A percentile compares a stretch with the other conserved stretches of the same genome.
phyloP scores from a whole-genome alignment of 2,113 vertebrate species.

The Otis tarda region DNA sequence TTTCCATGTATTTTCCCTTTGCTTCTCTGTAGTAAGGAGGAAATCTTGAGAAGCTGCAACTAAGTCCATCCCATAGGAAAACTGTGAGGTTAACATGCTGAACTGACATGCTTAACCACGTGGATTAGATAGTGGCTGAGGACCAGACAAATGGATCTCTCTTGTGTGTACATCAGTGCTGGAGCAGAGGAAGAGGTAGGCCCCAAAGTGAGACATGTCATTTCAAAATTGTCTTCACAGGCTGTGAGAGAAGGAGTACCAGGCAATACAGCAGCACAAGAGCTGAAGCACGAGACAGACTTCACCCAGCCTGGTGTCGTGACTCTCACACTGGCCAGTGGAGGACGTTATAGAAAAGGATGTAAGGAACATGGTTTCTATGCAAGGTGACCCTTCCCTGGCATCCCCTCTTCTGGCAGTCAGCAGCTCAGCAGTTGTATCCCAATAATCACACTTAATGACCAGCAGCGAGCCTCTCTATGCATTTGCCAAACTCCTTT shows the following conservation, averaged over 20 bases:
- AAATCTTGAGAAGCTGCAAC: background rate
- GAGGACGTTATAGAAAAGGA: background rate
- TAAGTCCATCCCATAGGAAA: background rate
- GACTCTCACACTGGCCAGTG: background rate
- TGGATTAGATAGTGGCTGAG: background rate
- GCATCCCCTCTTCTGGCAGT: background rate
- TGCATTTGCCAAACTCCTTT: background rate
- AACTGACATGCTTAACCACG: background rate
- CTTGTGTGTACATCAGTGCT: background rate
- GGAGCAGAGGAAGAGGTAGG: background rate
- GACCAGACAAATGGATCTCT: background rate
- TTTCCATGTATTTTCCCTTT: background rate
- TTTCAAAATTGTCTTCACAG: background rate
- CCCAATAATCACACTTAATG: background rate
- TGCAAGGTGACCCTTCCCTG: background rate
- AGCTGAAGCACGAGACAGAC: background rate
- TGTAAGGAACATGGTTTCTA: background rate
- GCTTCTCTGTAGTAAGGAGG: background rate
- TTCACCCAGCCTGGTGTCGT: background rate
- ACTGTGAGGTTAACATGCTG: background rate
- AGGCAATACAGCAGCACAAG: background rate
- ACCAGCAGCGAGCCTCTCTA: background rate
- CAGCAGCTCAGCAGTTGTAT: background rate
- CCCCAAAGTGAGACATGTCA: background rate
- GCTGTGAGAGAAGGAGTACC: background rate